Conservation (phyloP, 1,140 invertebrate species). For the Schlechtendalia chinensis region DNA sequence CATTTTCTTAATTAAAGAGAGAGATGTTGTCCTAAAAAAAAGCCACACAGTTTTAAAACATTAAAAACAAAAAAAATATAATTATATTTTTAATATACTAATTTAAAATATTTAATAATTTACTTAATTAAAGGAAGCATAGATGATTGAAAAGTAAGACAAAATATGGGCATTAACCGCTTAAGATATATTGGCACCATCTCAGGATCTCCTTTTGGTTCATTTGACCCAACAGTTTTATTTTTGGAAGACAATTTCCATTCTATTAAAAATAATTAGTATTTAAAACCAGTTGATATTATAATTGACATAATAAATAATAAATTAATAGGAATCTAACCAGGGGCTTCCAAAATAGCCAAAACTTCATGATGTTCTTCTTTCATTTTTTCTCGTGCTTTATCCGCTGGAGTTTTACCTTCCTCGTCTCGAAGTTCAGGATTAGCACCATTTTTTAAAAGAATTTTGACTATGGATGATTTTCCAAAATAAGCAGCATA, state of each 20-base stretch:
- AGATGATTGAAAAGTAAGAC: conserved; percentile 88
- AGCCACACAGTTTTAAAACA: not conserved
- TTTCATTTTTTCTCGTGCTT: conserved; percentile 93
- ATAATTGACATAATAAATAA: not conserved
- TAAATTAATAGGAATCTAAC: conserved; percentile 53
- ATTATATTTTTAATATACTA: too few relatives aligned
- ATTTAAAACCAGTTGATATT: not conserved
- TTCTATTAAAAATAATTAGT: not conserved
- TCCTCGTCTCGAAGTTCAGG: conserved; percentile 96
- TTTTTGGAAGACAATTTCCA: conserved; percentile 52
- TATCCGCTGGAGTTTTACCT: conserved; percentile 96
- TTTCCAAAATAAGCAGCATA: conserved; percentile 99
- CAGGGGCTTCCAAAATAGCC: conserved; percentile 87
- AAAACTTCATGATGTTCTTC: conserved; percentile 80
- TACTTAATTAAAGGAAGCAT: conserved; percentile 83
- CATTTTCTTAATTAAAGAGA: conserved; percentile 95
- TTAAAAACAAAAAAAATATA: not conserved
- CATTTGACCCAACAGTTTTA: conserved; percentile 61
- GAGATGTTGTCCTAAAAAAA: conserved; percentile 76
- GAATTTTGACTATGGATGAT: conserved; percentile 91
- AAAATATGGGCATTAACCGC: conserved; percentile 90
- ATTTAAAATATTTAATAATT: not conserved
- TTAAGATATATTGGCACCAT: conserved; percentile 89
- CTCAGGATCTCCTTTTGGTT: conserved; percentile 89
- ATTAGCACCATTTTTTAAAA: conserved; percentile 95